Percentiles rank a stretch among this genome's conserved stretches.
Conservation (phyloP, 2,888 invertebrate genomes). For the Rapana venosa region DNA sequence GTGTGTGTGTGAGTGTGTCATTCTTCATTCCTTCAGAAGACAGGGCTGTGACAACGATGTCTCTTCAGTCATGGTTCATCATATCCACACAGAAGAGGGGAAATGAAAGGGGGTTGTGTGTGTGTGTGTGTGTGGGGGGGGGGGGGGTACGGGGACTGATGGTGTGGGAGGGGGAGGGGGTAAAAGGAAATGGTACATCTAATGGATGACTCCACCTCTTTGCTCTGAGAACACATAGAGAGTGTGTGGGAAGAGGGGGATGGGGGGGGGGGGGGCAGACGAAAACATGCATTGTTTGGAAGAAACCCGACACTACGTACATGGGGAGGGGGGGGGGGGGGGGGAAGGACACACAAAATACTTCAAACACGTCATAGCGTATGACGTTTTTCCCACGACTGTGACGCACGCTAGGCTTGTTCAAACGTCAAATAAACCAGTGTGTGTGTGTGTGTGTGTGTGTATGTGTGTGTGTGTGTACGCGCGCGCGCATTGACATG, state of each 20-base stretch:
- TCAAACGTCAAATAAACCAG: not conserved
- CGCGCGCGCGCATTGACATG: not conserved
- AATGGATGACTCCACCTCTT: too few species aligned
- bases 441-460: constrained; percentile 27
- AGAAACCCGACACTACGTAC: not conserved
- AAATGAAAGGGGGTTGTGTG: too few species aligned
- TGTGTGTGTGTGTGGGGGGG: not conserved
- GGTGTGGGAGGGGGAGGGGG: not conserved
- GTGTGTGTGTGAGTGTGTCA: constrained; percentile 1
- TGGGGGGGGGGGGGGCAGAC: not conserved
- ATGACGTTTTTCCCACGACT: too few species aligned
- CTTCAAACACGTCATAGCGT: too few species aligned
- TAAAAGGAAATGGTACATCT: not conserved
- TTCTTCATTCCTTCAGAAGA: too few species aligned
- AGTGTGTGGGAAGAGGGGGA: not conserved
- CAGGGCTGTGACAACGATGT: too few species aligned
- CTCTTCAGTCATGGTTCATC: too few species aligned
- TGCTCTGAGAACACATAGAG: too few species aligned
- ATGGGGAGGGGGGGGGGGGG: not conserved
- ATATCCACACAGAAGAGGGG: too few species aligned
- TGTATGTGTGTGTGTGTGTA: constrained; percentile 5
- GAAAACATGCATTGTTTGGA: not conserved
- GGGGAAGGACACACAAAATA: not conserved
- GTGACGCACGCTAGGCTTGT: too few species aligned
- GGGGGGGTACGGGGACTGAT: not conserved